Conservation (phyloP, 2,797 vertebrate genomes). For the Gephyroberyx darwinii region DNA sequence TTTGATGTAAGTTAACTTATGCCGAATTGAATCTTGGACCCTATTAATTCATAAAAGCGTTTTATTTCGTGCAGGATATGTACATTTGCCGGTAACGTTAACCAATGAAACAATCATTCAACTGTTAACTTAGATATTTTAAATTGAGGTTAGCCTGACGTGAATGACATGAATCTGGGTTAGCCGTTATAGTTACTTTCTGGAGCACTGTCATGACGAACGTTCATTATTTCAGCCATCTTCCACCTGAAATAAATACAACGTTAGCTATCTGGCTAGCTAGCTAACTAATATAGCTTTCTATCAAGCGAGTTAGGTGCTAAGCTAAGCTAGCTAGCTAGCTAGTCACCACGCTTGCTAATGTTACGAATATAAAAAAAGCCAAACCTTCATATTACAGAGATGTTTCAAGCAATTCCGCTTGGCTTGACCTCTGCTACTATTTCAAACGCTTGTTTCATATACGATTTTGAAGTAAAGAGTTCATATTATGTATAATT, state of each 20-base stretch:
- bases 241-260: background rate
- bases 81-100: fast-evolving
- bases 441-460: background rate
- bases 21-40: background rate
- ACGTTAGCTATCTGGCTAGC: background rate
- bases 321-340: constrained; percentile 30
- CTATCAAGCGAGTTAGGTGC: background rate
- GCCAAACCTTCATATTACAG: constrained; percentile 82
- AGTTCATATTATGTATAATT: background rate
- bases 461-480: background rate
- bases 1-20: background rate
- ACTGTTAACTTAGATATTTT: background rate
- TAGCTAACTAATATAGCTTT: background rate
- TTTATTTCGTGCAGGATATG: fast-evolving
- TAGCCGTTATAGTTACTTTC: background rate
- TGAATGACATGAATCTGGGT: too few relatives aligned
- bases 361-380: constrained; percentile 15
- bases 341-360: background rate
- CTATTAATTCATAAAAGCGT: fast-evolving
- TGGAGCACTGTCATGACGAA: background rate
- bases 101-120: fast-evolving
- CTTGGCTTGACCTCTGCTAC: background rate
- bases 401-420: constrained; percentile 40
- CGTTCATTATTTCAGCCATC: background rate
- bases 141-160: background rate